Evolutionary conservation across 2,888 invertebrate species (phyloP), one percentile per base, ranked within the genome.

Genomic region (Eubasilissa splendida): DNA sequence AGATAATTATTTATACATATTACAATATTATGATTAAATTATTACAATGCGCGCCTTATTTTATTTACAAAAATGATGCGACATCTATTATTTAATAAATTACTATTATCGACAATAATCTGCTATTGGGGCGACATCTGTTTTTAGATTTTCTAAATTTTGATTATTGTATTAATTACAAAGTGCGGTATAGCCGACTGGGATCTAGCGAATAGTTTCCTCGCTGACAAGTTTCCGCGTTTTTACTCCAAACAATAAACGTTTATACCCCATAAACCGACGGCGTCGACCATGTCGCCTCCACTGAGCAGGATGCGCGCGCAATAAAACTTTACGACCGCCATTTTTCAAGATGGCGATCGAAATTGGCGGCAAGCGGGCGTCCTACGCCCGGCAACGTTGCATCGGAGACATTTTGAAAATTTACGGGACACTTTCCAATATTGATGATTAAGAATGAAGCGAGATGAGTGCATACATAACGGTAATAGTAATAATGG

Each of bases 341-440:
- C 80, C 80, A 80, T 80, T 76, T 80, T 80, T 76, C 14, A 79
- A 79, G 65, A 79, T 75, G 79, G 79, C 75, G 66, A n/a, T 14
- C 66, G 54, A 31, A 31, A 58, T 58, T 66, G 56, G 76, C 58
- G 58, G 65, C 66, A 58, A 76, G 54, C 58, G n/a, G 14, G n/a
- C 42, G 66, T 53, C 54, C 70, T 54, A 54, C 54, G 70, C 54
- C 70, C 70, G 50, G 68, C 52, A 52, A 68, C 68, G 50, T 63
- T 63, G 50, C 68, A 52, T 50, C 50, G 33, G 68, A 50, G 42
- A 68, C 68, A 52, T 42, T 68, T 42, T 68, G 42, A 52, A 68
- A 63, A 68, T 33, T 68, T 68, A 50, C 14, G 68, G n/a, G 50
- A 68, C 50, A 14, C 68, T 68, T 68, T 68, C 68, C 14, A 42